Evolutionary conservation across 1,140 invertebrate genomes (phyloP).

Genomic region (Battus philenor): DNA sequence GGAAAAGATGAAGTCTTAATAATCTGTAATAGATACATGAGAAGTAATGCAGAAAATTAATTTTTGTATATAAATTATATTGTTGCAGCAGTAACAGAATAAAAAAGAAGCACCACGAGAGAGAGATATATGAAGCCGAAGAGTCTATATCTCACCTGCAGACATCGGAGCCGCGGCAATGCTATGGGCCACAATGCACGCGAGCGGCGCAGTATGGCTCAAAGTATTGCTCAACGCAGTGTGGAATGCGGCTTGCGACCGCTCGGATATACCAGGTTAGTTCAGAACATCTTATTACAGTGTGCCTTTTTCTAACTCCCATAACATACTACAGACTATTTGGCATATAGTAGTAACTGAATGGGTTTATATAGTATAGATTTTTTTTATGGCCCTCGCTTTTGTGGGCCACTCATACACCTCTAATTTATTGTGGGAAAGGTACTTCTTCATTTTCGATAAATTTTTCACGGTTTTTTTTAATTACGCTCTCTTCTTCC

Average conservation of each 20-base stretch:
- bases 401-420: too few species aligned
- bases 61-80: too few species aligned
- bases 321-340: background rate
- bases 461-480: too few species aligned
- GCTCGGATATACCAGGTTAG: slow-evolving; percentile 87
- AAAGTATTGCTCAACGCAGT: slow-evolving; percentile 97
- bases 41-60: too few species aligned
- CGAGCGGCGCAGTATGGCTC: slow-evolving; percentile 86
- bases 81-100: slow-evolving; percentile 45
- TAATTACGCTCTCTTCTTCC: too few species aligned
- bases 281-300: background rate
- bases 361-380: background rate
- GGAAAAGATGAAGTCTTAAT: too few species aligned
- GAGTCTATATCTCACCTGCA: slow-evolving; percentile 63
- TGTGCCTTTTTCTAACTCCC: background rate
- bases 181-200: slow-evolving; percentile 92
- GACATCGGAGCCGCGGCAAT: slow-evolving; percentile 82
- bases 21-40: too few species aligned
- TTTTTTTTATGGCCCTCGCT: background rate
- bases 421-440: too few species aligned
- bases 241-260: slow-evolving; percentile 94
- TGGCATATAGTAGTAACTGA: background rate
- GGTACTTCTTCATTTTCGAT: too few species aligned
- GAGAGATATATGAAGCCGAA: slow-evolving; percentile 47
- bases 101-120: slow-evolving; percentile 65